Evolutionary conservation across 2,797 vertebrate species (phyloP).

Genomic region (Sebastes itinus): DNA sequence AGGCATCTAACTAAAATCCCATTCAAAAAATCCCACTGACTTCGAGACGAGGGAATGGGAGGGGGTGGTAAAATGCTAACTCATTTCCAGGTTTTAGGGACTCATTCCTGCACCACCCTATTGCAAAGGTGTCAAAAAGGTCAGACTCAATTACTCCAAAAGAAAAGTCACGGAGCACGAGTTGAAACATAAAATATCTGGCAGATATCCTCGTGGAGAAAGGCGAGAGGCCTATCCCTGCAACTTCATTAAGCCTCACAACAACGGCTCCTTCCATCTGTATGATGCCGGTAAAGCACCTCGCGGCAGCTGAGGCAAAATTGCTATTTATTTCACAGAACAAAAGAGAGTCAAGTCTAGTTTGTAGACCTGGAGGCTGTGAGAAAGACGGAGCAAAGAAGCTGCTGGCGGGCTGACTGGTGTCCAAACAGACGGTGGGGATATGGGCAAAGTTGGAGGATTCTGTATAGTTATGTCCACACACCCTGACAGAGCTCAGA

Average conservation of each 20-base stretch:
- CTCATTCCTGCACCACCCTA: too few relatives aligned
- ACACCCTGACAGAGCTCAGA: constrained; percentile 65
- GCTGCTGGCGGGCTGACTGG: constrained; percentile 54
- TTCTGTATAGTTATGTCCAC: constrained; percentile 66
- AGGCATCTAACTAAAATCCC: too few relatives aligned
- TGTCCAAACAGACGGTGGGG: constrained; percentile 62
- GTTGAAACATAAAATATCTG: constrained; percentile 8
- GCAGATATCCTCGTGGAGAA: constrained; percentile 9
- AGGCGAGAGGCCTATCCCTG: constrained; percentile 13
- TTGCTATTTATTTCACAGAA: constrained; percentile 64
- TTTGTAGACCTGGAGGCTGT: constrained; percentile 57
- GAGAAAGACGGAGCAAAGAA: constrained; percentile 40
- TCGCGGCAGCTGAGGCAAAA: constrained; percentile 50
- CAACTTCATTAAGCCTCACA: constrained; percentile 65
- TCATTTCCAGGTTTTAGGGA: too few relatives aligned
- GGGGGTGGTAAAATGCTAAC: too few relatives aligned
- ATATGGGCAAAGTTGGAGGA: constrained; percentile 51
- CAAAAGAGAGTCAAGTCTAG: constrained; percentile 42
- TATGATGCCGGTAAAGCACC: constrained; percentile 64
- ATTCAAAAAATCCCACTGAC: too few relatives aligned
- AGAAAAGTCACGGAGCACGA: not conserved
- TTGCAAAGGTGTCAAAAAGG: not conserved
- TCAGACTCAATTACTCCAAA: not conserved
- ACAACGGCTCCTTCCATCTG: constrained; percentile 61
- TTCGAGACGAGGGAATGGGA: too few relatives aligned